phyloP scores from a whole-genome alignment of 2,888 invertebrate genomes.

The Cosmia trapezina region DNA sequence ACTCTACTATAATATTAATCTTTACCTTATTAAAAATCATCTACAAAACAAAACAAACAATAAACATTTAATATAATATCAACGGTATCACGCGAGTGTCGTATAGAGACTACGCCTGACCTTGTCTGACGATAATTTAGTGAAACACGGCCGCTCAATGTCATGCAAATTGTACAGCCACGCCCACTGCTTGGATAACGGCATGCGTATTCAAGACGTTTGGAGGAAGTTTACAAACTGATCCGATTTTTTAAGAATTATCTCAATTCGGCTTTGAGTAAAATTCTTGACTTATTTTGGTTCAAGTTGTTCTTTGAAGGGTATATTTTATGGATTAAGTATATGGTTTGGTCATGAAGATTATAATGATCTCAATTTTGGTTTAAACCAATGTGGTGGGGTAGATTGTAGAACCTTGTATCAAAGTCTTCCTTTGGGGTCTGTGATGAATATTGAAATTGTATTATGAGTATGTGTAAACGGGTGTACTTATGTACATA shows the following conservation, averaged over 20 bases:
- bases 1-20: not conserved
- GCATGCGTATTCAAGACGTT: slow-evolving; percentile 42
- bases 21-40: slow-evolving; percentile 20
- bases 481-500: not conserved
- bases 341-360: too few species aligned
- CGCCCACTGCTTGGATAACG: slow-evolving; percentile 60
- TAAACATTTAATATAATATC: slow-evolving; percentile 52
- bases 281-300: not conserved
- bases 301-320: not conserved
- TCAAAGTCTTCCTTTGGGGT: too few species aligned
- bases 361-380: not conserved
- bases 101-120: slow-evolving; percentile 44
- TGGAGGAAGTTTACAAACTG: slow-evolving; percentile 19
- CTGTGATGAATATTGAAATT: not conserved
- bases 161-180: slow-evolving; percentile 61
- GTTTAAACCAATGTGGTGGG: not conserved
- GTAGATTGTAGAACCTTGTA: not conserved
- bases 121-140: slow-evolving; percentile 68
- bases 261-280: too few species aligned
- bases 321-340: slow-evolving; percentile 6
- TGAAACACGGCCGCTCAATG: slow-evolving; percentile 65
- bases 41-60: slow-evolving; percentile 34
- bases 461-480: not conserved
- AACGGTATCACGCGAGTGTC: slow-evolving; percentile 44
- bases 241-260: slow-evolving; percentile 15